Conservation (phyloP, 2,888 invertebrate species). For the Dicranocentrus wangi region DNA sequence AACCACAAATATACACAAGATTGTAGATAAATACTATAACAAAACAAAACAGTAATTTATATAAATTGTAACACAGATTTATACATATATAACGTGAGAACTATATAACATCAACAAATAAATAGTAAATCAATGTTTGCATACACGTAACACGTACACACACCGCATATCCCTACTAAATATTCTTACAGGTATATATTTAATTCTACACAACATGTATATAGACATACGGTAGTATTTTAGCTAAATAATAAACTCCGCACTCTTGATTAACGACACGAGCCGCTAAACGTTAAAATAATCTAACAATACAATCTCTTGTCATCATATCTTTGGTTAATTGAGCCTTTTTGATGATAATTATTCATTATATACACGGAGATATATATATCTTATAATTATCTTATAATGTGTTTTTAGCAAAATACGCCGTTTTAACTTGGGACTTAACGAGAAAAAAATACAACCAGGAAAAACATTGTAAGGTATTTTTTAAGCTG, state of each 20-base stretch:
- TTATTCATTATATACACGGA: background rate
- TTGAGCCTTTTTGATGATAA: slow-evolving; percentile 66
- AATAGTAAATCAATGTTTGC: background rate
- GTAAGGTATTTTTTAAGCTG: too few species aligned
- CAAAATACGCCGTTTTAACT: too few species aligned
- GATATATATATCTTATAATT: too few species aligned
- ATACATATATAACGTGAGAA: background rate
- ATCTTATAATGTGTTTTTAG: too few species aligned
- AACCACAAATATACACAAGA: too few species aligned
- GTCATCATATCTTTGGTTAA: slow-evolving; percentile 67
- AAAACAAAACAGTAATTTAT: background rate
- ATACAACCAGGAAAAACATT: too few species aligned
- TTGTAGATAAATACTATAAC: slow-evolving; percentile 4
- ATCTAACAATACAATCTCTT: slow-evolving; percentile 45
- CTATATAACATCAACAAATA: slow-evolving; percentile 18
- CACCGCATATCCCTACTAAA: background rate
- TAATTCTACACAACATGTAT: too few species aligned
- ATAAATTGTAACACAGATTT: background rate
- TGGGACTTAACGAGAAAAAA: too few species aligned
- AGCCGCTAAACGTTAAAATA: slow-evolving; percentile 43
- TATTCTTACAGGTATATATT: background rate
- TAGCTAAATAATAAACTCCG: slow-evolving; percentile 14
- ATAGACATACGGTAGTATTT: background rate
- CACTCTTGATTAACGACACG: slow-evolving; percentile 2
- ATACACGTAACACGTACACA: background rate